Percentiles rank a stretch among this genome's conserved stretches.
Conservation (phyloP, 2,888 invertebrate species). For the Cataglyphis rosenhaueri region DNA sequence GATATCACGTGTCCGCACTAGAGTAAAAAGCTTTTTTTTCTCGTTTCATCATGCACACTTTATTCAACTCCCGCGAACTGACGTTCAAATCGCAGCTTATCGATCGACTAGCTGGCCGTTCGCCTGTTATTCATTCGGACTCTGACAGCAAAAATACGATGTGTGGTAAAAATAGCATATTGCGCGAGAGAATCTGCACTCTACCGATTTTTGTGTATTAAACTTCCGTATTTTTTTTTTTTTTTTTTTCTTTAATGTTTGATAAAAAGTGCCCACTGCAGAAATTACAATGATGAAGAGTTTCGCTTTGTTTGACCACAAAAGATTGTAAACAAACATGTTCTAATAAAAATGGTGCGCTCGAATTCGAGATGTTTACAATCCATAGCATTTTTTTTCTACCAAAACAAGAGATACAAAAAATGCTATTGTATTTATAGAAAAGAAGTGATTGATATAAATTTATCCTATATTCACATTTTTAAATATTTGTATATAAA, state of each 20-base stretch:
- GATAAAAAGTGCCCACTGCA: constrained; percentile 24
- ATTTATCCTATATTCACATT: not conserved
- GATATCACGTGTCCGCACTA: constrained; percentile 25
- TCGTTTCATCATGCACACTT: constrained; percentile 26
- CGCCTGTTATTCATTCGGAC: constrained; percentile 40
- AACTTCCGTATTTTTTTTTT: constrained; percentile 13
- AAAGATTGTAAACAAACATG: constrained; percentile 35
- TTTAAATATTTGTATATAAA: not conserved
- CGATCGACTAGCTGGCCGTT: constrained; percentile 42
- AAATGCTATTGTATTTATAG: not conserved
- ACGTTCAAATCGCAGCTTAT: constrained; percentile 49
- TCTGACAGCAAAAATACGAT: constrained; percentile 24
- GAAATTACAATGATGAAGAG: constrained; percentile 49
- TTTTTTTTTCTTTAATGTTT: not conserved
- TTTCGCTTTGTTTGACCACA: constrained; percentile 43
- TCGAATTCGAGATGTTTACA: constrained; percentile 4
- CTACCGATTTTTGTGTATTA: constrained; percentile 24
- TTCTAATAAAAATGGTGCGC: constrained; percentile 32
- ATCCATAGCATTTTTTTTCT: not conserved
- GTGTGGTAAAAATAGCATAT: constrained; percentile 35
- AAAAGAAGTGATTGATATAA: not conserved
- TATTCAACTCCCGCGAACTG: constrained; percentile 30
- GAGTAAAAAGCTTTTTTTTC: constrained; percentile 22
- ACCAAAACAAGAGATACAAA: not conserved
- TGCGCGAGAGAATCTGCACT: constrained; percentile 26